phyloP scores from a whole-genome alignment of 2,888 invertebrate genomes.

The Blastobasis adustella region DNA sequence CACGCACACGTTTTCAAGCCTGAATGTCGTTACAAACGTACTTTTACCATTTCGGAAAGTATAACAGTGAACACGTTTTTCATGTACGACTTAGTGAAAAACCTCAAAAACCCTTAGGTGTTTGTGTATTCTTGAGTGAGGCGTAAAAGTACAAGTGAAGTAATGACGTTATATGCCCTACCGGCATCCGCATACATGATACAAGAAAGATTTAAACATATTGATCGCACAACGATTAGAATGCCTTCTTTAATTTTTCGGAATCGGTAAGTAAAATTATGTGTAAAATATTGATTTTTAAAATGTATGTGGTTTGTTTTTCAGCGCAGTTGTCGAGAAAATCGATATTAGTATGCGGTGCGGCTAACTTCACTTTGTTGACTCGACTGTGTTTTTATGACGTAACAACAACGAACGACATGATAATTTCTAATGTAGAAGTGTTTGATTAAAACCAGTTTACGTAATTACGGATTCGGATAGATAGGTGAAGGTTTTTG shows the following conservation, averaged over 20 bases:
- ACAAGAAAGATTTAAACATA: conserved; percentile 63
- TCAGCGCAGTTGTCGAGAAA: conserved; percentile 35
- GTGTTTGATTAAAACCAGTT: too few relatives aligned
- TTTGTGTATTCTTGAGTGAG: conserved; percentile 37
- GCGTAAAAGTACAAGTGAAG: conserved; percentile 57
- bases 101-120: conserved; percentile 42
- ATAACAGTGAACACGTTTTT: conserved; percentile 28
- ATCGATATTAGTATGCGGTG: conserved; percentile 26
- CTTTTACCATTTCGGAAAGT: conserved; percentile 29
- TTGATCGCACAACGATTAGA: conserved; percentile 54
- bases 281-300: conserved; percentile 18
- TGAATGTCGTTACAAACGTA: conserved; percentile 58
- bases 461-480: too few relatives aligned
- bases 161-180: conserved; percentile 72
- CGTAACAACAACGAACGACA: neutral
- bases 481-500: too few relatives aligned
- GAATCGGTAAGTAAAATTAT: conserved; percentile 72
- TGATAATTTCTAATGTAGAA: too few relatives aligned
- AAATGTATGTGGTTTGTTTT: conserved; percentile 15
- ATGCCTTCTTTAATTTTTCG: conserved; percentile 79
- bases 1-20: conserved; percentile 35
- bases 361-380: conserved; percentile 26
- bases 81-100: conserved; percentile 42
- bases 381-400: conserved; percentile 1
- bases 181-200: conserved; percentile 66